Evolutionary conservation across 2,888 invertebrate species (phyloP).

Genomic region (Helobdella robusta): DNA sequence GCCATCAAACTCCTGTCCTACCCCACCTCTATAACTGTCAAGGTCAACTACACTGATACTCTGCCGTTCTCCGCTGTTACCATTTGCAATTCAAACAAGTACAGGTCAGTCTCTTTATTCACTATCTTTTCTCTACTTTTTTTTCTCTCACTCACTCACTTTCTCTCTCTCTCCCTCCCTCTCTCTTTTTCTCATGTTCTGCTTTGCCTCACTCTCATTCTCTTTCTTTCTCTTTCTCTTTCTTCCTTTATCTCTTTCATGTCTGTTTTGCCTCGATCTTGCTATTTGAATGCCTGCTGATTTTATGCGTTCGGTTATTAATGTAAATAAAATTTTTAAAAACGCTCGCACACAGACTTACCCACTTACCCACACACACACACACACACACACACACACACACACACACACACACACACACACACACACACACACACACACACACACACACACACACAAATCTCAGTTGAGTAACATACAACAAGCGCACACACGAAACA

Average conservation of each 20-base stretch:
- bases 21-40: conserved; percentile 20
- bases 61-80: conserved; percentile 30
- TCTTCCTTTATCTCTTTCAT: too few relatives aligned
- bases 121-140: background rate
- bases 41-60: conserved; percentile 27
- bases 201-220: too few relatives aligned
- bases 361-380: too few relatives aligned
- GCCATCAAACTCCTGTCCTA: conserved; percentile 6
- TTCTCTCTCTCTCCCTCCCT: too few relatives aligned
- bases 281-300: background rate
- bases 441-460: too few relatives aligned
- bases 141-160: too few relatives aligned
- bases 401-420: conserved; percentile 27
- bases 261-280: background rate
- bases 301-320: too few relatives aligned
- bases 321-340: too few relatives aligned
- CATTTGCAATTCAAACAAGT: conserved; percentile 29
- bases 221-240: too few relatives aligned
- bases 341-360: conserved; percentile 17
- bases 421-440: conserved; percentile 28
- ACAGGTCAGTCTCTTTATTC: conserved; percentile 24
- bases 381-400: conserved; percentile 27
- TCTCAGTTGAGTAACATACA: too few relatives aligned
- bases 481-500: too few relatives aligned
- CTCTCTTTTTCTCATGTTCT: background rate